These are phyloP conservation scores for Diarsia dahlii DNA, from an alignment of 2,888 invertebrate species.

Conservation along the genomic window DNA sequence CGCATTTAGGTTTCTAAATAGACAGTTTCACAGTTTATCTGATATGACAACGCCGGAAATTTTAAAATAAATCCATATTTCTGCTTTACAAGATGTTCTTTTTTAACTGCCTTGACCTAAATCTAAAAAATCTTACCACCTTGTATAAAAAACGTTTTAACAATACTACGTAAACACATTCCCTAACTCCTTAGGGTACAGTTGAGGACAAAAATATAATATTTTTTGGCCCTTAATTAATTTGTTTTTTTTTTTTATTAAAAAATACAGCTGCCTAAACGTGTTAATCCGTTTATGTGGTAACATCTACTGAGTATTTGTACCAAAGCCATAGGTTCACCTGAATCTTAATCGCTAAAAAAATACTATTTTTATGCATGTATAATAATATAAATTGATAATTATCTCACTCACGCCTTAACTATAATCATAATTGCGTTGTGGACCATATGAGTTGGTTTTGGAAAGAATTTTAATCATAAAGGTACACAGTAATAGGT, in stretches of 20 bases:
- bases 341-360: conserved; percentile 75
- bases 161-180: conserved; percentile 33
- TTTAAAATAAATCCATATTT: background rate
- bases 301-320: conserved; percentile 89
- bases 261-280: conserved; percentile 78
- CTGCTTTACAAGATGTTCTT: background rate
- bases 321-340: conserved; percentile 84
- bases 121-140: conserved; percentile 22
- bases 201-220: conserved; percentile 65
- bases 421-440: conserved; percentile 72
- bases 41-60: too few relatives aligned
- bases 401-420: conserved; percentile 84
- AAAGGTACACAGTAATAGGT: conserved; percentile 39
- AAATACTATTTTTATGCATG: conserved; percentile 69
- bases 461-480: conserved; percentile 36
- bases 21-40: background rate
- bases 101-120: background rate
- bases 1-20: background rate
- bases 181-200: conserved; percentile 58
- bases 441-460: conserved; percentile 71
- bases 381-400: conserved; percentile 60
- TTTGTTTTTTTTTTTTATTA: conserved; percentile 61
- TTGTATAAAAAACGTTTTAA: conserved; percentile 45
- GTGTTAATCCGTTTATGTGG: conserved; percentile 73
- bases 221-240: conserved; percentile 67